These are phyloP conservation scores for Tringa solitaria DNA, from an alignment of 2,113 vertebrate species.

Conservation along the genomic window DNA sequence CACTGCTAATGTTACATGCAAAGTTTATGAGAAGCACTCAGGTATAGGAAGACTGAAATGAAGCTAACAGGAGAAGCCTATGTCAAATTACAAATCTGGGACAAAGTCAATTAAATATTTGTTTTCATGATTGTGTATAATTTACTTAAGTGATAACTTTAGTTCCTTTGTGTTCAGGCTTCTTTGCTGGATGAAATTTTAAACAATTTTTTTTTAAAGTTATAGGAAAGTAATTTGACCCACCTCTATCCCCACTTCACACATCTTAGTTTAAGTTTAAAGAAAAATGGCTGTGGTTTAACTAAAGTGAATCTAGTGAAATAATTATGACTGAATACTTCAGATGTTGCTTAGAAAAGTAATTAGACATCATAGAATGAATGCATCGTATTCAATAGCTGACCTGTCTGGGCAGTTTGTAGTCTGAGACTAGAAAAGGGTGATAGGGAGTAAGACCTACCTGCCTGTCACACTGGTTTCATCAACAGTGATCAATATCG, in stretches of 20 bases:
- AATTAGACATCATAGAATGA: conserved; percentile 1
- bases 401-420: background rate
- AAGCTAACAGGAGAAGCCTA: background rate
- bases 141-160: background rate
- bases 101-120: background rate
- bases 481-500: background rate
- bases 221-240: background rate
- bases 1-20: background rate
- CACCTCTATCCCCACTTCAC: accelerated
- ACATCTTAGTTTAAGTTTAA: background rate
- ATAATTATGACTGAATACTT: background rate
- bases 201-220: background rate
- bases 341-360: background rate
- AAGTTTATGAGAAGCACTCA: background rate
- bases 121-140: background rate
- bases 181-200: background rate
- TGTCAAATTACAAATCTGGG: background rate
- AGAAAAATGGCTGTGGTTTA: background rate
- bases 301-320: background rate
- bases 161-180: background rate
- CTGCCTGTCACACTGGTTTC: background rate
- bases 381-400: background rate
- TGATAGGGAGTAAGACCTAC: background rate
- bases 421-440: background rate
- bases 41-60: background rate